phyloP scores from a whole-genome alignment of 2,888 invertebrate genomes.

The Poecilobothrus nobilitatus region DNA sequence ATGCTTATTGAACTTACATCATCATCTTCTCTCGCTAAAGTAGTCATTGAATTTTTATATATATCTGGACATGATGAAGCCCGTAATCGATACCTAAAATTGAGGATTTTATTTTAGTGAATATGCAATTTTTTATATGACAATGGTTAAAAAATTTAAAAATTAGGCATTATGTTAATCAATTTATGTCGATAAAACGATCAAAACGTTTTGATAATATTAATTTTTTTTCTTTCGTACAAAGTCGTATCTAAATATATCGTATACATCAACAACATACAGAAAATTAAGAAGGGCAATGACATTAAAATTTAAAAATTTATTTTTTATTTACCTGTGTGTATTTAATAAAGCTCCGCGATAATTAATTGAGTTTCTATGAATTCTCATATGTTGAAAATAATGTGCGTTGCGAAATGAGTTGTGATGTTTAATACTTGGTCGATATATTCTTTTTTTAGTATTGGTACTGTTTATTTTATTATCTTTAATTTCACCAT shows the following conservation, averaged over 20 bases:
- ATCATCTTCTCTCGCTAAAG: slow-evolving; percentile 64
- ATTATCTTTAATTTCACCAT: slow-evolving; percentile 27
- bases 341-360: slow-evolving; percentile 78
- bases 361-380: slow-evolving; percentile 75
- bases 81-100: slow-evolving; percentile 59
- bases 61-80: slow-evolving; percentile 91
- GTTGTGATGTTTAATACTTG: slow-evolving; percentile 38
- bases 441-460: slow-evolving; percentile 34
- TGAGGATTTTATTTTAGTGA: too few relatives aligned
- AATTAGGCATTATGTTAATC: too few relatives aligned
- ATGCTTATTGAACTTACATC: slow-evolving; percentile 51
- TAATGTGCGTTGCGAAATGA: slow-evolving; percentile 50
- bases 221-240: too few relatives aligned
- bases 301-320: too few relatives aligned
- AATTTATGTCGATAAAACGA: too few relatives aligned
- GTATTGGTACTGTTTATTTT: slow-evolving; percentile 35
- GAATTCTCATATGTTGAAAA: slow-evolving; percentile 58
- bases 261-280: too few relatives aligned
- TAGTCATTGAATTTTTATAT: slow-evolving; percentile 80
- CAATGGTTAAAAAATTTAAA: too few relatives aligned
- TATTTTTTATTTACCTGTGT: slow-evolving; percentile 36
- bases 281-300: too few relatives aligned
- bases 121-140: too few relatives aligned
- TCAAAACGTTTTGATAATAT: too few relatives aligned
- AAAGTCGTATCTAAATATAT: too few relatives aligned